Percentiles rank a stretch among this genome's conserved stretches.
Evolutionary conservation across 1,140 invertebrate species (phyloP).

Genomic region (Drosophila azteca): DNA sequence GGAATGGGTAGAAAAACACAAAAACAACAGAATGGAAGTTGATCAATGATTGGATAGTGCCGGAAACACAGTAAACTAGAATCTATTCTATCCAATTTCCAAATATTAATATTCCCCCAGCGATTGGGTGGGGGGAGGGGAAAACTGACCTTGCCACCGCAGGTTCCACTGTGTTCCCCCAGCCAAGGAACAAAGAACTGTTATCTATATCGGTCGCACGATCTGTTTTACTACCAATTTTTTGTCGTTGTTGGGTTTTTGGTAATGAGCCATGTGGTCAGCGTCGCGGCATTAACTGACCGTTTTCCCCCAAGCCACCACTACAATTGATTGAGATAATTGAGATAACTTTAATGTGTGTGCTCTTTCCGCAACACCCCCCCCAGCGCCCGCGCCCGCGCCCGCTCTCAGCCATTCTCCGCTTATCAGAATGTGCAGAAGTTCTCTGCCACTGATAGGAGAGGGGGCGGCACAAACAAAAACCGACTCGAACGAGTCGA

Average conservation of each 20-base stretch:
- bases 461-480: conserved; percentile 25
- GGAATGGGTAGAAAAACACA: too few species aligned
- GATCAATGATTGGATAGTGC: too few species aligned
- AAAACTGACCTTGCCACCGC: conserved; percentile 16
- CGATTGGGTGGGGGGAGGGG: too few species aligned
- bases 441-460: conserved; percentile 42
- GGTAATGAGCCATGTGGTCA: conserved; percentile 56
- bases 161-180: too few species aligned
- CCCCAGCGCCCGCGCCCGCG: background rate
- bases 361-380: too few species aligned
- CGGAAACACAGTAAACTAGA: too few species aligned
- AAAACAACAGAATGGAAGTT: too few species aligned
- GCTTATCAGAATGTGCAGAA: conserved; percentile 57
- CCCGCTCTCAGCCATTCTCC: background rate
- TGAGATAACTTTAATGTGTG: conserved; percentile 42
- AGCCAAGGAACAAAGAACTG: background rate
- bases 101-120: too few species aligned
- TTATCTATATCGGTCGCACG: too few species aligned
- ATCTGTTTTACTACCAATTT: conserved; percentile 6
- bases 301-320: conserved; percentile 8
- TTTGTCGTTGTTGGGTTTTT: conserved; percentile 9
- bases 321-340: conserved; percentile 36
- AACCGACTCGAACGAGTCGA: conserved; percentile 46
- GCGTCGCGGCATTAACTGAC: conserved; percentile 38
- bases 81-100: too few species aligned